Evolutionary conservation across 2,888 invertebrate genomes (phyloP).

Genomic region (Epinotia demarniana): DNA sequence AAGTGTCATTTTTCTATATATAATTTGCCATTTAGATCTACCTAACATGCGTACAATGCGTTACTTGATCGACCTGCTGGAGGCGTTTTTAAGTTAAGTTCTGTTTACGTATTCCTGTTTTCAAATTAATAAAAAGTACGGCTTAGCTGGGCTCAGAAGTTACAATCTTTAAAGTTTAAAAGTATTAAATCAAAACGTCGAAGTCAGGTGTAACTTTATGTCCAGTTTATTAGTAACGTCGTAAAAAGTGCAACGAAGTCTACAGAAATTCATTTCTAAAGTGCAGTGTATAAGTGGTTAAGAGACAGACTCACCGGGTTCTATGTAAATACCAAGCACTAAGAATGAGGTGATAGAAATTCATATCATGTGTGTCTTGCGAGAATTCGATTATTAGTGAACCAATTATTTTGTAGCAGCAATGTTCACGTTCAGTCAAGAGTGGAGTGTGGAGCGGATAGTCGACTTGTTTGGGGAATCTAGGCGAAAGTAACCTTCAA

Average conservation of each 20-base stretch:
- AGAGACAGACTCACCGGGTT: conserved; percentile 1
- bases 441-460: too few relatives aligned
- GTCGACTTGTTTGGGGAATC: too few relatives aligned
- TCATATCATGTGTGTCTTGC: not conserved
- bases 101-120: not conserved
- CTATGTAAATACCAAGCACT: conserved; percentile 2
- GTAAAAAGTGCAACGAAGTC: conserved; percentile 44
- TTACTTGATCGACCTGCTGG: too few relatives aligned
- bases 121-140: conserved; percentile 12
- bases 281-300: conserved; percentile 18
- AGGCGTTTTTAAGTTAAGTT: not conserved
- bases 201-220: conserved; percentile 36
- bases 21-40: too few relatives aligned
- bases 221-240: conserved; percentile 40
- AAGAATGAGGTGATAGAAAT: not conserved
- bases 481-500: too few relatives aligned
- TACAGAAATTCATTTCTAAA: conserved; percentile 21
- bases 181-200: conserved; percentile 34
- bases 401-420: not conserved
- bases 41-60: too few relatives aligned
- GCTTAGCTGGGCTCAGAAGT: conserved; percentile 20
- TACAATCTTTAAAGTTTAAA: not conserved
- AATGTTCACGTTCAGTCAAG: too few relatives aligned
- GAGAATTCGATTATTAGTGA: not conserved
- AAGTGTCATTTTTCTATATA: too few relatives aligned